phyloP scores from a whole-genome alignment of 2,888 invertebrate species.

The Drosophila tripunctata region DNA sequence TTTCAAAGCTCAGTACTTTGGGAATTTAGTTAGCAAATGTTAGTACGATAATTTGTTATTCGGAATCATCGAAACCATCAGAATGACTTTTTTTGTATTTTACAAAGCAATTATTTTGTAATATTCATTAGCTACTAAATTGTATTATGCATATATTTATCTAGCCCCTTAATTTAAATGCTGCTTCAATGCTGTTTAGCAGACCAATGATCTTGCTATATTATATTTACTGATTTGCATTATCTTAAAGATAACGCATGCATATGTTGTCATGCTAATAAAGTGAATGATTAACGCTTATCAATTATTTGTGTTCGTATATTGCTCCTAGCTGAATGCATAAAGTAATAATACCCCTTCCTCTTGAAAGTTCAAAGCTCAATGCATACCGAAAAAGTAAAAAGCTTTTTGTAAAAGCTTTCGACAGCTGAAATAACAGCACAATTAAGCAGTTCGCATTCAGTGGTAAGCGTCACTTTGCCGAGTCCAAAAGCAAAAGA shows the following conservation, averaged over 20 bases:
- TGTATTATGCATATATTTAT: no score
- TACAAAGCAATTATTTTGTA: no score
- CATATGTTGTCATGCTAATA: constrained; percentile 16
- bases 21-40: no score
- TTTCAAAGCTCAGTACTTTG: no score
- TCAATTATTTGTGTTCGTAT: constrained; percentile 5
- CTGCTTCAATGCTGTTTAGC: no score
- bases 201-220: not conserved
- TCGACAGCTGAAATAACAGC: constrained; percentile 3
- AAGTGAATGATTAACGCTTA: constrained; percentile 18
- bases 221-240: not conserved
- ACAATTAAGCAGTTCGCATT: no score
- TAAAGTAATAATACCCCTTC: constrained; percentile 13
- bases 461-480: constrained; percentile 35
- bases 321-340: not conserved
- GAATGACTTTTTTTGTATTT: no score
- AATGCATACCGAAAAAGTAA: not conserved
- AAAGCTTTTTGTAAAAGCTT: constrained; percentile 34
- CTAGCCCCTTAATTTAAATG: no score
- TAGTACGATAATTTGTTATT: no score
- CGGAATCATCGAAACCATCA: no score
- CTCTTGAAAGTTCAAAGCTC: constrained; percentile 37
- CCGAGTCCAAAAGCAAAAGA: constrained; percentile 9
- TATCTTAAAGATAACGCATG: not conserved
- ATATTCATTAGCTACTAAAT: no score